Evolutionary conservation across 2,113 vertebrate genomes (phyloP).

Genomic region (Aldabrachelys gigantea): DNA sequence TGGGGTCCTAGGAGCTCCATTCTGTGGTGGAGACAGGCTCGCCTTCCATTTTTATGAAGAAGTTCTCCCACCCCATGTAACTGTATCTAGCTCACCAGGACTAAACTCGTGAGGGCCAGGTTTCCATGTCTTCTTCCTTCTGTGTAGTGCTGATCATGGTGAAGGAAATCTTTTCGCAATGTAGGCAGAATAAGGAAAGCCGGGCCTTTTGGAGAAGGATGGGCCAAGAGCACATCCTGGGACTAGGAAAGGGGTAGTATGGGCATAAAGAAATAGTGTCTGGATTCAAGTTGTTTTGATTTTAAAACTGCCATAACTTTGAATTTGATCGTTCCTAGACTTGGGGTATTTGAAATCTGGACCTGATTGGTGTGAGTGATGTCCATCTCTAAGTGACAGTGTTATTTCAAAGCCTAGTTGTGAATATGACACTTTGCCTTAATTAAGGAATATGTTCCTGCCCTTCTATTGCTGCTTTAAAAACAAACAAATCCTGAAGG

Average conservation of each 20-base stretch:
- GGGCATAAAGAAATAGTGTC: not conserved
- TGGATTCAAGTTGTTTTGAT: not conserved
- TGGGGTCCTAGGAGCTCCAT: not conserved
- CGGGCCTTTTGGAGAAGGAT: not conserved
- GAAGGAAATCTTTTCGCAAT: not conserved
- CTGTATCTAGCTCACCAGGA: not conserved
- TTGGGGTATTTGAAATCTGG: not conserved
- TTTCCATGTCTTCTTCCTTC: not conserved
- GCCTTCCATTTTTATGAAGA: not conserved
- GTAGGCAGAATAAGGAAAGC: not conserved
- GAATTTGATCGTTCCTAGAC: not conserved
- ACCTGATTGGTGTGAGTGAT: not conserved
- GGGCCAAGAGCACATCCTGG: not conserved
- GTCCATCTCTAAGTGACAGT: not conserved
- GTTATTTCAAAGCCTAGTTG: not conserved
- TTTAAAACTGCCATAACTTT: not conserved
- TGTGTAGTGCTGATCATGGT: not conserved
- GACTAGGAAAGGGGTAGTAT: not conserved
- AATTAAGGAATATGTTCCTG: not conserved
- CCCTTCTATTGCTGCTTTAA: not conserved
- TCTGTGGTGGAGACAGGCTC: not conserved
- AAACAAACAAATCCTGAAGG: not conserved
- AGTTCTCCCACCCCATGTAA: not conserved
- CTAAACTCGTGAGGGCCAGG: not conserved
- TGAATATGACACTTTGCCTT: not conserved